A percentile compares a stretch with the other conserved stretches of the same genome.
Evolutionary conservation across 2,113 vertebrate genomes (phyloP).

Genomic region (Phrynosoma blainvillii): DNA sequence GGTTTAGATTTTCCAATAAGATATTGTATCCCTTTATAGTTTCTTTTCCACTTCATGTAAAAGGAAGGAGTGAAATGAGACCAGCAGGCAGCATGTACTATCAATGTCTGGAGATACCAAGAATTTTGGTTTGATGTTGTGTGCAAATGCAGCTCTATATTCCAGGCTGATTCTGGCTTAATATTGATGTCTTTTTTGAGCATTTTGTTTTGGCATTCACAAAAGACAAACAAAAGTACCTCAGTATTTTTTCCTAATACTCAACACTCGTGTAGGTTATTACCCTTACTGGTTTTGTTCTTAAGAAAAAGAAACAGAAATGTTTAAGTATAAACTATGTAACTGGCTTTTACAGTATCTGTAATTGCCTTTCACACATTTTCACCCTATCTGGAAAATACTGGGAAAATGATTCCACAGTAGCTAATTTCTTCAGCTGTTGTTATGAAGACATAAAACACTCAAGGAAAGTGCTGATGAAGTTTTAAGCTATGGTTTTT

Average conservation of each 20-base stretch:
- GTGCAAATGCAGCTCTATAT: background rate
- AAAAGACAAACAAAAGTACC: too few relatives aligned
- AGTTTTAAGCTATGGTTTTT: background rate
- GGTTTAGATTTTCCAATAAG: background rate
- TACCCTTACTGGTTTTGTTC: too few relatives aligned
- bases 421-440: background rate
- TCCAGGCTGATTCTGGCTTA: background rate
- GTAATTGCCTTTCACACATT: background rate
- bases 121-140: background rate
- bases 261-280: too few relatives aligned
- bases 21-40: background rate
- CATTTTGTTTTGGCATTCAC: too few relatives aligned
- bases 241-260: too few relatives aligned
- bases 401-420: background rate
- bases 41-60: background rate
- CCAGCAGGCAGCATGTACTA: background rate
- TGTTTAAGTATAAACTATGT: background rate
- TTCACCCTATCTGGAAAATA: background rate
- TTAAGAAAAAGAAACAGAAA: too few relatives aligned
- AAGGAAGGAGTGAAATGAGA: background rate
- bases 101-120: background rate
- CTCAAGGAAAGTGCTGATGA: background rate
- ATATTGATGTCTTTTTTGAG: background rate
- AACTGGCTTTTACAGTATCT: background rate
- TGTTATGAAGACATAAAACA: background rate